Evolutionary conservation across 2,797 vertebrate genomes (phyloP).

Genomic region (Cyclura pinguis): DNA sequence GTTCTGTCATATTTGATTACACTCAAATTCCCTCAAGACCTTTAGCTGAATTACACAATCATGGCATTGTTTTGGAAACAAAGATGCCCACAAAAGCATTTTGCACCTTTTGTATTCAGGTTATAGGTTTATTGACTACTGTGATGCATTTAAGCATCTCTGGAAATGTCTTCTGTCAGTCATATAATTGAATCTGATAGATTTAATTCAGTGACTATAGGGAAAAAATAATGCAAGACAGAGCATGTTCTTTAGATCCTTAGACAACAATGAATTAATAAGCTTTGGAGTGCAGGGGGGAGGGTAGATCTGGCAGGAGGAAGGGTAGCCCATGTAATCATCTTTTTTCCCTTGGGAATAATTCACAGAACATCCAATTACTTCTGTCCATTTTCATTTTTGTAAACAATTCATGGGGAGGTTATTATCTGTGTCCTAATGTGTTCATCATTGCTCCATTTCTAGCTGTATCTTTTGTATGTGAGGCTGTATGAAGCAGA

Average conservation of each 20-base stretch:
- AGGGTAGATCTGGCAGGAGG: background rate
- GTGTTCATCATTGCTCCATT: background rate
- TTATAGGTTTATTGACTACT: slow-evolving; percentile 33
- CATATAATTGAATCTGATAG: slow-evolving; percentile 46
- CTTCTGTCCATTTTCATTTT: slow-evolving; percentile 17
- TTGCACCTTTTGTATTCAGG: slow-evolving; percentile 38
- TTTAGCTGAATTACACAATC: slow-evolving; percentile 65
- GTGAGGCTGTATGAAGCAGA: background rate
- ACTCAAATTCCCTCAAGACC: slow-evolving; percentile 40
- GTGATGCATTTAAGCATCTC: slow-evolving; percentile 41
- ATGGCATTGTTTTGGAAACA: slow-evolving; percentile 63
- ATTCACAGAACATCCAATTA: slow-evolving; percentile 2
- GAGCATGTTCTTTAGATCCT: slow-evolving; percentile 2
- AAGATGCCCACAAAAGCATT: slow-evolving; percentile 55
- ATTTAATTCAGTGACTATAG: slow-evolving; percentile 22
- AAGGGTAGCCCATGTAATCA: background rate
- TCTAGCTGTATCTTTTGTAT: background rate
- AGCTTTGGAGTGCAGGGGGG: background rate
- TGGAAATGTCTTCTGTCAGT: slow-evolving; percentile 27
- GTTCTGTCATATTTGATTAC: slow-evolving; percentile 60
- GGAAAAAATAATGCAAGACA: slow-evolving; percentile 37
- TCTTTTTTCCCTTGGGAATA: background rate
- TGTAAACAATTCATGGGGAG: background rate
- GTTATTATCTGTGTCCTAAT: background rate
- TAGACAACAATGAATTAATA: slow-evolving; percentile 1